Conservation (phyloP, 2,797 vertebrate species). For the Phaenicophaeus curvirostris region DNA sequence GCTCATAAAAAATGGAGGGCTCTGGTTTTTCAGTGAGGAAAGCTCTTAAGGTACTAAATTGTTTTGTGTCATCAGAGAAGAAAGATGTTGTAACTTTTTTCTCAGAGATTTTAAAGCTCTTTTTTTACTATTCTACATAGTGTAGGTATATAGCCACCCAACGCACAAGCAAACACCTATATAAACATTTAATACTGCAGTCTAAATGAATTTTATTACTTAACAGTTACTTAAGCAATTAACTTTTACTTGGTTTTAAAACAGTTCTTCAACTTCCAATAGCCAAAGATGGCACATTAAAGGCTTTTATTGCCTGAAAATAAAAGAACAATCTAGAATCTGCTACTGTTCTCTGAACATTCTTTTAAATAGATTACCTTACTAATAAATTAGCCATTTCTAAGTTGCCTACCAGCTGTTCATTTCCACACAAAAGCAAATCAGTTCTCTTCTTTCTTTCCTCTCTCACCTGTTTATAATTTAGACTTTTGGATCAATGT, state of each 20-base stretch:
- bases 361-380: neutral
- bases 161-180: neutral
- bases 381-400: neutral
- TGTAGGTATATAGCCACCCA: neutral
- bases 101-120: neutral
- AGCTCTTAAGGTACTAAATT: neutral
- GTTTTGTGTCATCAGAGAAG: neutral
- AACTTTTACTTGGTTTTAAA: neutral
- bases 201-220: neutral
- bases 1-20: neutral
- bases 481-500: neutral
- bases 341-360: neutral
- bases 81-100: neutral
- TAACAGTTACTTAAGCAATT: neutral
- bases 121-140: neutral
- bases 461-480: neutral
- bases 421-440: neutral
- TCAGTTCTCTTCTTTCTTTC: neutral
- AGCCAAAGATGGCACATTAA: neutral
- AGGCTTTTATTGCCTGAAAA: neutral
- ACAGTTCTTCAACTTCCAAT: neutral
- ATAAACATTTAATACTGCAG: neutral
- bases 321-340: neutral
- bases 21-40: neutral
- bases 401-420: neutral